Conservation (phyloP, 2,797 vertebrate genomes). For the Cygnus olor region DNA sequence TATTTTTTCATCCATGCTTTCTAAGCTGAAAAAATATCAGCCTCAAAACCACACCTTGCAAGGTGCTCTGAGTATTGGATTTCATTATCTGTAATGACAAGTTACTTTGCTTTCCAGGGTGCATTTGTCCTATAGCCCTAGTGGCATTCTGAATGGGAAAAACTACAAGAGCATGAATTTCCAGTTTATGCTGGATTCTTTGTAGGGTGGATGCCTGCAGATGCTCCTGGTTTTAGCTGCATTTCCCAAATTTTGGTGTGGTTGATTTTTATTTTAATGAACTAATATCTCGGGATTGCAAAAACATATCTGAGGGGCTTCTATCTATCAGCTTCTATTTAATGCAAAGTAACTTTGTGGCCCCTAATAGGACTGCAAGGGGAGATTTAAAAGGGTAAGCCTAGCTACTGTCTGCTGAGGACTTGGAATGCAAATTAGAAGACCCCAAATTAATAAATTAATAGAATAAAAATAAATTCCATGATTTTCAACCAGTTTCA, state of each 20-base stretch:
- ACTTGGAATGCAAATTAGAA: neutral
- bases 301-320: neutral
- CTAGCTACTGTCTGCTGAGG: neutral
- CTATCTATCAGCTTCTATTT: neutral
- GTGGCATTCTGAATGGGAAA: neutral
- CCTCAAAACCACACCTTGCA: neutral
- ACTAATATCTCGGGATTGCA: neutral
- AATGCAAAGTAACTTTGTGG: neutral
- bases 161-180: neutral
- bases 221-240: neutral
- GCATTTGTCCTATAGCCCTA: neutral
- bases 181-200: neutral
- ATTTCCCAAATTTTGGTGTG: neutral
- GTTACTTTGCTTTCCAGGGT: neutral
- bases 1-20: neutral
- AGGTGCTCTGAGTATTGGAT: neutral
- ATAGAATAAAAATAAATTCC: neutral
- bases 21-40: neutral
- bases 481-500: neutral
- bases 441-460: neutral
- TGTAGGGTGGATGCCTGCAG: neutral
- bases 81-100: neutral
- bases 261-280: neutral
- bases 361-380: neutral
- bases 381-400: neutral